phyloP scores from a whole-genome alignment of 2,888 invertebrate species.

The Apamea sordens region DNA sequence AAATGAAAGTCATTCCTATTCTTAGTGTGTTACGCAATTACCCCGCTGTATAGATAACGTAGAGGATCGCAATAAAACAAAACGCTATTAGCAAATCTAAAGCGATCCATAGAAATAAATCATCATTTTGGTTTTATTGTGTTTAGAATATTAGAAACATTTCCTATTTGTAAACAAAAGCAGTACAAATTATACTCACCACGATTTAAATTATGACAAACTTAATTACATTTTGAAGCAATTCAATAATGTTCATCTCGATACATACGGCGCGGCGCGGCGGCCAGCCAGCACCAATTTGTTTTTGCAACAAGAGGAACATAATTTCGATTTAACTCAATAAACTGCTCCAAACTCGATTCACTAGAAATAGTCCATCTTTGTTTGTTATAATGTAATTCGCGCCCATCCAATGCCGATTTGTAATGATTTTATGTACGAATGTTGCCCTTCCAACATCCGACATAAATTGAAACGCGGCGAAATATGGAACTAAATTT shows the following conservation, averaged over 20 bases:
- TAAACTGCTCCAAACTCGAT: slow-evolving; percentile 74
- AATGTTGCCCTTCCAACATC: slow-evolving; percentile 71
- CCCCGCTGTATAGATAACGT: not conserved
- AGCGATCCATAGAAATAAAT: not conserved
- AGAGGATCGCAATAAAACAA: not conserved
- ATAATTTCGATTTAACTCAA: slow-evolving; percentile 87
- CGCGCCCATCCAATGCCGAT: slow-evolving; percentile 83
- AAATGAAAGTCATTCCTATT: no score
- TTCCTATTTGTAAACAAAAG: slow-evolving; percentile 1
- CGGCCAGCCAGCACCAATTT: slow-evolving; percentile 66
- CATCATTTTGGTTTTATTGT: not conserved
- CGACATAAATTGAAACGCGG: slow-evolving; percentile 24
- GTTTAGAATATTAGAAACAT: not conserved
- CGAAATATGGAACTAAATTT: slow-evolving; percentile 7
- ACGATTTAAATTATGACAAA: slow-evolving; percentile 58
- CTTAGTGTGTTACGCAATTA: no score
- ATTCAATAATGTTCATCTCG: slow-evolving; percentile 63
- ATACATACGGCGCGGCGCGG: slow-evolving; percentile 20
- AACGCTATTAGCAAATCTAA: not conserved
- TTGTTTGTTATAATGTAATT: slow-evolving; percentile 83
- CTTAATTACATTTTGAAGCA: slow-evolving; percentile 67
- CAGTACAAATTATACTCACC: not conserved
- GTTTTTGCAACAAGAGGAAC: slow-evolving; percentile 81
- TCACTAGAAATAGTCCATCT: slow-evolving; percentile 77
- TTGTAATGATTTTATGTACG: slow-evolving; percentile 87